Conservation (phyloP, 2,888 invertebrate species). For the Amphimallon solstitiale region DNA sequence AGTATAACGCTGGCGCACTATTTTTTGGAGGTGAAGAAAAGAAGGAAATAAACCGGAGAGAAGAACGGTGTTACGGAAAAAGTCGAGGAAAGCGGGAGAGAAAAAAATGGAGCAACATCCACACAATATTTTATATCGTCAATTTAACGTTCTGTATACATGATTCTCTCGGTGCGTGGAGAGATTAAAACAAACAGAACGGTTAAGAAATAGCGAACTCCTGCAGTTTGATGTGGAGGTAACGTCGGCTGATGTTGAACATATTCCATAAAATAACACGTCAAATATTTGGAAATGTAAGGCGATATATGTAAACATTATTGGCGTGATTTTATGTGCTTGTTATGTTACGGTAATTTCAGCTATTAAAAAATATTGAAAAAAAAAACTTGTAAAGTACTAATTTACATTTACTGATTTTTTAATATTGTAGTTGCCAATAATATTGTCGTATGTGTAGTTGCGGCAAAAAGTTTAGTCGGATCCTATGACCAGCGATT, state of each 20-base stretch:
- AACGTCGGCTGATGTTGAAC: slow-evolving; percentile 42
- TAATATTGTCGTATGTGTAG: too few relatives aligned
- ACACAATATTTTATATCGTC: slow-evolving; percentile 32
- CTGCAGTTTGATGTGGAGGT: slow-evolving; percentile 44
- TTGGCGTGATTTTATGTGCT: background rate
- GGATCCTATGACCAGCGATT: too few relatives aligned
- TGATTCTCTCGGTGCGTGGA: background rate
- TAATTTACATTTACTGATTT: too few relatives aligned
- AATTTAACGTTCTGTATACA: slow-evolving; percentile 36
- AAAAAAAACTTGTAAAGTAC: too few relatives aligned
- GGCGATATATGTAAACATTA: slow-evolving; percentile 26
- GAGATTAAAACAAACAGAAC: slow-evolving; percentile 39
- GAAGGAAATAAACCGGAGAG: too few relatives aligned
- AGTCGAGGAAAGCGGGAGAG: background rate
- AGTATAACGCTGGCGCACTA: background rate
- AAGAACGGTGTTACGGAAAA: too few relatives aligned
- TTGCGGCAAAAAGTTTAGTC: too few relatives aligned
- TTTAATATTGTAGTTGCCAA: too few relatives aligned
- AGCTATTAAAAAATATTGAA: too few relatives aligned
- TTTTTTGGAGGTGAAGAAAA: slow-evolving; percentile 2
- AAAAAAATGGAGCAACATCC: slow-evolving; percentile 5
- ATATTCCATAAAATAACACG: slow-evolving; percentile 41
- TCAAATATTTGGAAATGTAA: slow-evolving; percentile 21
- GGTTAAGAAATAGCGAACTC: slow-evolving; percentile 41
- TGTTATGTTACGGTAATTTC: too few relatives aligned